Conservation (phyloP, 30 jellyfish, hydroid and myxozoan genomes). For the Hydractinia echinata region DNA sequence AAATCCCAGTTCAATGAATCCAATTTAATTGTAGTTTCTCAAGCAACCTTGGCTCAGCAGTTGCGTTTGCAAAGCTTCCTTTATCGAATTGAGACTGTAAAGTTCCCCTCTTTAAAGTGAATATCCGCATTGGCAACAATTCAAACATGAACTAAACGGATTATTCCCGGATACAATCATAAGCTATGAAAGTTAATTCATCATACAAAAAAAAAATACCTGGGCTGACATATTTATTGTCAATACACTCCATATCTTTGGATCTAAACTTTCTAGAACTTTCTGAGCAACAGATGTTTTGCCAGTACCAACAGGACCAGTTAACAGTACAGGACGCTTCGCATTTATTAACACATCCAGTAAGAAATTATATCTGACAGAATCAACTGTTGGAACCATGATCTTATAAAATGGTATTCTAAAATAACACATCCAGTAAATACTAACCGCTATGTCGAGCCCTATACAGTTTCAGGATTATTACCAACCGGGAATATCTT, state of each 20-base stretch:
- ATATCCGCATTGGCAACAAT: too few species aligned
- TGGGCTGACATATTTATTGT: constrained; percentile 97
- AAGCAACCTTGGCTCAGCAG: too few species aligned
- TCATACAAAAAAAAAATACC: constrained; percentile 28
- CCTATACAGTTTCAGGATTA: not conserved
- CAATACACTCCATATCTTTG: constrained; percentile 62
- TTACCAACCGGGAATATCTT: not conserved
- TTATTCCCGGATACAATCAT: too few species aligned
- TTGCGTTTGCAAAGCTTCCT: too few species aligned
- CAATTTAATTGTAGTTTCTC: too few species aligned
- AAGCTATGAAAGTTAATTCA: not conserved
- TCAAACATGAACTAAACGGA: too few species aligned
- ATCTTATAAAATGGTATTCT: constrained; percentile 85
- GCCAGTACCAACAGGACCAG: constrained; percentile 99
- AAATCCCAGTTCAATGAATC: too few species aligned
- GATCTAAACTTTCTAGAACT: constrained; percentile 68
- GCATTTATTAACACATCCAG: constrained; percentile 67
- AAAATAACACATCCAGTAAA: not conserved
- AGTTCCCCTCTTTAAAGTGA: too few species aligned
- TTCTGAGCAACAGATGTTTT: constrained; percentile 92
- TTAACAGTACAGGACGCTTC: constrained; percentile 69
- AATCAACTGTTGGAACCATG: constrained; percentile 94
- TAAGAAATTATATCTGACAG: constrained; percentile 85
- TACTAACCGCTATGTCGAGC: not conserved
- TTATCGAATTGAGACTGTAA: too few species aligned